Conservation (phyloP, 1,140 invertebrate species). For the Dreissena rostriformis region DNA sequence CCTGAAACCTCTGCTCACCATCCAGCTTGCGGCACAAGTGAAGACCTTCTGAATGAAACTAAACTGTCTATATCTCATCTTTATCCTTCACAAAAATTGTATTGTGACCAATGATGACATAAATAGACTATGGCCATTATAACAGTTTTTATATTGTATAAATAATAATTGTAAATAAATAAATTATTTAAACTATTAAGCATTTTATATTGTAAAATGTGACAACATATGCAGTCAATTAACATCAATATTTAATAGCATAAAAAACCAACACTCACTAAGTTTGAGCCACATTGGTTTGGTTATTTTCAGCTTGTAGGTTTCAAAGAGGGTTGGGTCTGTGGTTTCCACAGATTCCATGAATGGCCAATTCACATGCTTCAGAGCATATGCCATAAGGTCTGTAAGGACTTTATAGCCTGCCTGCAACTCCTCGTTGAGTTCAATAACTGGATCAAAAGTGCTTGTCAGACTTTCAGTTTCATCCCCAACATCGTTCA, state of each 20-base stretch:
- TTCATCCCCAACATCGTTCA: conserved; percentile 32
- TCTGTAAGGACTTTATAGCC: conserved; percentile 52
- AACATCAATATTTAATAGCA: not conserved
- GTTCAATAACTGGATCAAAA: not conserved
- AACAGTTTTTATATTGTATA: too few relatives aligned
- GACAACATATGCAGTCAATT: too few relatives aligned
- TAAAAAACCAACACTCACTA: conserved; percentile 19
- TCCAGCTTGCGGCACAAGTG: too few relatives aligned
- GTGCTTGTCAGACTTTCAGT: not conserved
- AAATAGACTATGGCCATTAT: too few relatives aligned
- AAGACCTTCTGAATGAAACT: too few relatives aligned
- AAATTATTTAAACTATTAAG: too few relatives aligned
- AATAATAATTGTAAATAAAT: too few relatives aligned
- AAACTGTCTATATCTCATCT: too few relatives aligned
- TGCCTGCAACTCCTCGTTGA: conserved; percentile 43
- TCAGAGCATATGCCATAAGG: conserved; percentile 49
- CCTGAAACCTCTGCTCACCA: too few relatives aligned
- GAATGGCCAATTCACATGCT: conserved; percentile 52
- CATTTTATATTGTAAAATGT: too few relatives aligned
- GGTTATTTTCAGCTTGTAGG: conserved; percentile 35
- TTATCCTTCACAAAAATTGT: too few relatives aligned
- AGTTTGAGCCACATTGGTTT: conserved; percentile 53
- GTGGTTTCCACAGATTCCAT: conserved; percentile 48
- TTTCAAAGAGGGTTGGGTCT: conserved; percentile 43
- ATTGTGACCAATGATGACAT: too few relatives aligned